Evolutionary conservation across 2,113 vertebrate species (phyloP), one percentile per base, ranked within the genome.

Genomic region (Rattus rattus): DNA sequence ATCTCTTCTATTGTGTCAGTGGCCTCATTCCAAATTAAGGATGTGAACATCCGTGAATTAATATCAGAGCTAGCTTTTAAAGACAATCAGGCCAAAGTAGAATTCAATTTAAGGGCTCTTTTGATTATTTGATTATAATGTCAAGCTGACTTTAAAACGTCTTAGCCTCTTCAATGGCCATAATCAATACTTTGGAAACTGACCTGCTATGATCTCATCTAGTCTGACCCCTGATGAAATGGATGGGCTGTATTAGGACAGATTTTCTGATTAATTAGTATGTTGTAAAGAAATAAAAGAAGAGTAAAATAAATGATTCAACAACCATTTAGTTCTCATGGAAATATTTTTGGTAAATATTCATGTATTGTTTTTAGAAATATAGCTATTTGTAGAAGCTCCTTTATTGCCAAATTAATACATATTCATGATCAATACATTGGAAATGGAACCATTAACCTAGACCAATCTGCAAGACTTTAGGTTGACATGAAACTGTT

Each of bases 1-100:
- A 96, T 97, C 84, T 94, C 84, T 63, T 97, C 96, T 97, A 94
- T 94, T 97, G 96, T 96, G 75, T 85, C 69, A 52, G 75, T 97
- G 97, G 97, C 95, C 88, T 49, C 59, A 73, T 88, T 98, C 95
- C 94, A 98, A 97, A 98, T 97, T 95, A 94, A 97, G 97, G 80
- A 96, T 94, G 63, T 95, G 97, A 97, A 70, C 76, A 95, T 91
- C 43, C 1, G 0, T 92, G 65, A 92, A 90, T 93, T 96, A 97
- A 94, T 96, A 97, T 43, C 36, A 49, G 72, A 94, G 83, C 43
- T 91, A 95, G 59, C 88, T 97, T 98, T 97, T 95, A 97, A 97
- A 96, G 89, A 95, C 69, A 93, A 73, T 76, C 10, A 70, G 85
- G 90, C 65, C 79, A 93, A 92, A 94, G 56, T 81, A 92, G 70